phyloP scores from a whole-genome alignment of 2,797 vertebrate species.

The Acanthurus leucopareius region DNA sequence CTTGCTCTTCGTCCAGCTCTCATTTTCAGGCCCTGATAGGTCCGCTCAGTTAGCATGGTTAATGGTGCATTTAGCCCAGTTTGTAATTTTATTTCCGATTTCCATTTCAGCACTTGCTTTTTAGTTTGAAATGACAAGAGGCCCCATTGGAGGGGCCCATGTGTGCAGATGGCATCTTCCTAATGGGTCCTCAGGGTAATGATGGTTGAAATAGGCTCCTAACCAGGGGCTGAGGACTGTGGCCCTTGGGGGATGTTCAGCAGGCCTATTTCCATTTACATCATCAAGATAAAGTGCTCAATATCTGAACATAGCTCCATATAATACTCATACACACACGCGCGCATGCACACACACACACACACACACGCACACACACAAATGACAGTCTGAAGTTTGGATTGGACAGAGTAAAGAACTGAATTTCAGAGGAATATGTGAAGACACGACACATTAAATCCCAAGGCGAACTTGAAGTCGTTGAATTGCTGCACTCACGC shows the following conservation, averaged over 20 bases:
- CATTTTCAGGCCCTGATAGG: slow-evolving; percentile 70
- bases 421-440: slow-evolving; percentile 20
- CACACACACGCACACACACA: too few relatives aligned
- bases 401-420: neutral
- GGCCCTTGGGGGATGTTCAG: slow-evolving; percentile 72
- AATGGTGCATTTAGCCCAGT: slow-evolving; percentile 84
- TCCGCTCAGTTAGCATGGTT: slow-evolving; percentile 79
- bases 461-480: slow-evolving; percentile 13
- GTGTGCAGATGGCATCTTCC: slow-evolving; percentile 80
- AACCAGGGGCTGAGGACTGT: slow-evolving; percentile 74
- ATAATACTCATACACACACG: slow-evolving; percentile 1
- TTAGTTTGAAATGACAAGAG: slow-evolving; percentile 82
- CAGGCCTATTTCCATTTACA: slow-evolving; percentile 66
- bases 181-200: slow-evolving; percentile 88
- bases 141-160: slow-evolving; percentile 52
- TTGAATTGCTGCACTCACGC: slow-evolving; percentile 37
- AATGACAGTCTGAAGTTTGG: slow-evolving; percentile 16
- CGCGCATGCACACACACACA: too few relatives aligned
- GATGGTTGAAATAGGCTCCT: slow-evolving; percentile 87
- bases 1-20: slow-evolving; percentile 57
- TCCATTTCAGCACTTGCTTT: slow-evolving; percentile 79
- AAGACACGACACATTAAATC: slow-evolving; percentile 49
- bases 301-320: slow-evolving; percentile 32
- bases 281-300: slow-evolving; percentile 70
- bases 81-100: slow-evolving; percentile 89